Percentiles rank a stretch among this genome's conserved stretches.
Conservation (phyloP, 2,888 invertebrate genomes). For the Trypoxylon attenuatum region DNA sequence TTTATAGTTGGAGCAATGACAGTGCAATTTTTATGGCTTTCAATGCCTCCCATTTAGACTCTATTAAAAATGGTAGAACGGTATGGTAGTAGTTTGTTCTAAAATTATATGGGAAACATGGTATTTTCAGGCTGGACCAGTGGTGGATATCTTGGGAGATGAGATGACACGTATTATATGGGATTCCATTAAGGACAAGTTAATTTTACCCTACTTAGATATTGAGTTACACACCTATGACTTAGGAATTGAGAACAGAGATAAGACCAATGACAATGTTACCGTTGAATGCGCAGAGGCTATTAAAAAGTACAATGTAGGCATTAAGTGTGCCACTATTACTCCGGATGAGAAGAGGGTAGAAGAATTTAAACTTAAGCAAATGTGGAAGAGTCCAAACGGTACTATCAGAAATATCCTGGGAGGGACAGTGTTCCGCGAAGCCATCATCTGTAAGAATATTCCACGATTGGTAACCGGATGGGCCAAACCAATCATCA, state of each 20-base stretch:
- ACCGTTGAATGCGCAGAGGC: slow-evolving; percentile 98
- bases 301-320: slow-evolving; percentile 97
- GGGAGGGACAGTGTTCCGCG: slow-evolving; percentile 89
- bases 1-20: no score
- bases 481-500: slow-evolving; percentile 98
- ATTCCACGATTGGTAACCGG: slow-evolving; percentile 96
- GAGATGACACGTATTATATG: slow-evolving; percentile 99
- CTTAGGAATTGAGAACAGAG: slow-evolving; percentile 95
- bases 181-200: slow-evolving; percentile 97
- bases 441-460: slow-evolving; percentile 92
- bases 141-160: slow-evolving; percentile 95
- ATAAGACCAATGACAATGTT: slow-evolving; percentile 95
- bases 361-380: slow-evolving; percentile 89
- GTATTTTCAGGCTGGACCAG: slow-evolving; percentile 84
- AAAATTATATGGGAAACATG: not conserved
- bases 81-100: no score
- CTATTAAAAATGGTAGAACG: no score
- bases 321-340: slow-evolving; percentile 99
- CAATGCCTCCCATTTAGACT: no score
- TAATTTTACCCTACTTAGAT: slow-evolving; percentile 96
- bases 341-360: slow-evolving; percentile 98
- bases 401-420: slow-evolving; percentile 92
- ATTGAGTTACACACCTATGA: slow-evolving; percentile 96
- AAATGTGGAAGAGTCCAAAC: slow-evolving; percentile 95
- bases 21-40: no score